Evolutionary conservation across 2,888 invertebrate species (phyloP).

Genomic region (Drosophila putrida): DNA sequence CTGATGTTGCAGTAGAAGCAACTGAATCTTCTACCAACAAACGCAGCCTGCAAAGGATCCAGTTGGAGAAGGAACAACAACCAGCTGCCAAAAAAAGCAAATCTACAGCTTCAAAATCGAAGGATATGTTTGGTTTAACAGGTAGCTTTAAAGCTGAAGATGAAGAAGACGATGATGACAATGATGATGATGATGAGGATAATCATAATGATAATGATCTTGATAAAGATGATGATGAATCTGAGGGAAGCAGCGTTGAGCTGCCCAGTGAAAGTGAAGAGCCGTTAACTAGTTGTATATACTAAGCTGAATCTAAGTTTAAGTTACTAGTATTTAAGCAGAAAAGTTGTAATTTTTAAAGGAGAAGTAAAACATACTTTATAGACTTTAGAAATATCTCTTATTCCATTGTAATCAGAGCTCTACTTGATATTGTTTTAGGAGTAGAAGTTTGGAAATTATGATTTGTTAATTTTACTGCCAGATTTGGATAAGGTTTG

Average conservation of each 20-base stretch:
- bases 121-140: constrained; percentile 45
- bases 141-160: constrained; percentile 20
- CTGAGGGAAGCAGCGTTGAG: constrained; percentile 14
- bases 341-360: background rate
- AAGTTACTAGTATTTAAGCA: background rate
- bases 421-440: no score
- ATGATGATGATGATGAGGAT: background rate
- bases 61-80: background rate
- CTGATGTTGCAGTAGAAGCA: background rate
- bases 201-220: background rate
- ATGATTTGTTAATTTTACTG: background rate
- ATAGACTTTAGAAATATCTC: background rate
- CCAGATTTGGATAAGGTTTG: no score
- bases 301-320: background rate
- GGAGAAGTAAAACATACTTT: background rate
- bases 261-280: constrained; percentile 1
- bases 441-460: background rate
- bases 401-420: no score
- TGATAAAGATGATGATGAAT: background rate
- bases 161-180: background rate
- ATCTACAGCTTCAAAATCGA: background rate
- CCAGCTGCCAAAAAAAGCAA: constrained; percentile 9
- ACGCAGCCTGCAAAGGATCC: background rate
- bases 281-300: background rate
- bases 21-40: background rate